Evolutionary conservation across 2,797 vertebrate genomes (phyloP), one percentile per base, ranked within the genome.

Genomic region (Leptodactylus fallax): DNA sequence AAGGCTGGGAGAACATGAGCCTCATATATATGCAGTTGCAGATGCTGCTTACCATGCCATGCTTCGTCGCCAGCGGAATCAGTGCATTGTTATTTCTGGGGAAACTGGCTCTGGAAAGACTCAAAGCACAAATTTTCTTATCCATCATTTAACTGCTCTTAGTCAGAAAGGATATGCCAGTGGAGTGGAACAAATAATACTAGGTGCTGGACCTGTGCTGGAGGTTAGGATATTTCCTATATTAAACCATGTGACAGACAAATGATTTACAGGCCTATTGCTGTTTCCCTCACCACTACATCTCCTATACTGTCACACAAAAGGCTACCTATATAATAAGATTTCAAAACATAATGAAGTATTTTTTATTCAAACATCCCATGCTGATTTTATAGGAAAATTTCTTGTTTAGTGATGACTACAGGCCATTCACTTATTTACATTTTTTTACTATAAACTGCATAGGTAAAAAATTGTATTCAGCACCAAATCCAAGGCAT

Each of bases 161-260:
- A 99, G 98, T 93, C 98, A 99, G 95, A 99, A 99, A 90, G 98
- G 98, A 85, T 99, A 98, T 91, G 98, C 97, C 91, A 99, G 98
- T 0, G 98, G 98, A 91, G 98, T 99, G 87, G 98, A 99, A 93
- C 98, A 99, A 95, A 99, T 98, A 90, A 99, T 99, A 93, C 93
- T 99, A 90, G 98, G 98, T 92, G 98, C 98, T 0, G 98, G 98
- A 90, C 98, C 98, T 86, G 98, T 99, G 17, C 95, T 99, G 87
- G 98, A 99, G 97, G 98, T 99, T 94, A 96, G 95, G 88, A 91
- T 71, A 82, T n/a, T 77, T 5, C 86, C 86, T 69, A 56, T 88
- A 83, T 79, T 12, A 77, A 51, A 77, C 72, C 21, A 77, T 51
- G 4, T 23, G 11, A 23, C 45, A 36, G 36, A 36, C 36, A 36